Percentiles rank a stretch among this genome's conserved stretches.
These are phyloP conservation scores for Microctenopoma stevenorrisi DNA, from an alignment of 2,797 vertebrate species.

Conservation along the genomic window DNA sequence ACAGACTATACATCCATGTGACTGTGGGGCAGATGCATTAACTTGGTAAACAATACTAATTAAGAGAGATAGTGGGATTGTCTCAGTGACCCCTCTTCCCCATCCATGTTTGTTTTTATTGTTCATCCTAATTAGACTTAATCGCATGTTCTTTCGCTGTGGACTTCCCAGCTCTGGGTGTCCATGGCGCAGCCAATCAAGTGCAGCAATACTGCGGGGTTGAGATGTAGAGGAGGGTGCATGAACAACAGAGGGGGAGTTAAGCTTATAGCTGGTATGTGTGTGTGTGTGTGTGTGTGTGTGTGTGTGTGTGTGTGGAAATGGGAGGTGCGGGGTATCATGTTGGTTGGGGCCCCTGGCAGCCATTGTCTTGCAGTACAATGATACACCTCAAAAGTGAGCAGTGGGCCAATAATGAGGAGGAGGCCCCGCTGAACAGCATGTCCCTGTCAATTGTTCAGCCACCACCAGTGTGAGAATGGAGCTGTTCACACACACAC, in stretches of 20 bases:
- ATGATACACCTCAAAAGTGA: conserved; percentile 80
- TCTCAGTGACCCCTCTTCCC: conserved; percentile 72
- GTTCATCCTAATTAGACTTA: conserved; percentile 85
- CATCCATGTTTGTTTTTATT: conserved; percentile 79
- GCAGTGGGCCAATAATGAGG: conserved; percentile 80
- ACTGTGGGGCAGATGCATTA: conserved; percentile 6
- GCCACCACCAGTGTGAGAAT: conserved; percentile 70
- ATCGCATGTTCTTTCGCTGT: conserved; percentile 69
- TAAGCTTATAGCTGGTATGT: conserved; percentile 33
- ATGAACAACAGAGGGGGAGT: conserved; percentile 5
- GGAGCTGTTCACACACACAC: conserved; percentile 65
- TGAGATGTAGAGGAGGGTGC: not conserved
- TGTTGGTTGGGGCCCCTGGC: conserved; percentile 70
- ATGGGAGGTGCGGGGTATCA: conserved; percentile 37
- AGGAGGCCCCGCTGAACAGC: conserved; percentile 74
- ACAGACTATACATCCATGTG: not conserved
- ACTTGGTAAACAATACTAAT: conserved; percentile 85
- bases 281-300: conserved; percentile 1
- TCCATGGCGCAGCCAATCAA: conserved; percentile 60
- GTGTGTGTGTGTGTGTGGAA: conserved; percentile 15
- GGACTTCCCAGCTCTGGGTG: conserved; percentile 53
- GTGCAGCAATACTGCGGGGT: conserved; percentile 39
- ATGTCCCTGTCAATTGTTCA: conserved; percentile 78
- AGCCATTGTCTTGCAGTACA: conserved; percentile 80
- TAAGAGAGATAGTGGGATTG: conserved; percentile 79